These are phyloP conservation scores for Cyclophora punctaria DNA, from an alignment of 2,888 invertebrate species.

Conservation along the genomic window DNA sequence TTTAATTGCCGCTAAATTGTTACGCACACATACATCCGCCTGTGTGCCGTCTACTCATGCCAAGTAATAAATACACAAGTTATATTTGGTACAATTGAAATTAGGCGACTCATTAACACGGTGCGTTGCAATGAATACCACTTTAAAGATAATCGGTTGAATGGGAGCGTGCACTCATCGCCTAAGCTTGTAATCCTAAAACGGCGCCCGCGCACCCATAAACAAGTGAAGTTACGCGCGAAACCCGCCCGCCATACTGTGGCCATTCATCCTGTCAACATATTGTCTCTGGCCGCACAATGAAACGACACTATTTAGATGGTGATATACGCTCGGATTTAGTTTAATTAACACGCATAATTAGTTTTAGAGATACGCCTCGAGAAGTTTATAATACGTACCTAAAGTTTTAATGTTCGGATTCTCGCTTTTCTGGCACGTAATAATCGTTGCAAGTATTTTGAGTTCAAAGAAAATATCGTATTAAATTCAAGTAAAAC, in stretches of 20 bases:
- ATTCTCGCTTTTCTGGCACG: slow-evolving; percentile 31
- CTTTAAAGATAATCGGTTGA: slow-evolving; percentile 62
- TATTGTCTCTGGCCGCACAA: slow-evolving; percentile 67
- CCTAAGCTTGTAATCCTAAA: slow-evolving; percentile 67
- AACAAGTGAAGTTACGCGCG: slow-evolving; percentile 66
- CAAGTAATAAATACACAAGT: slow-evolving; percentile 68
- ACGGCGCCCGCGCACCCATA: slow-evolving; percentile 62
- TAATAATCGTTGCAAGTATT: slow-evolving; percentile 36
- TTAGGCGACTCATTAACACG: slow-evolving; percentile 68
- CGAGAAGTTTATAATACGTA: slow-evolving; percentile 38
- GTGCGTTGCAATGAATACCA: slow-evolving; percentile 46
- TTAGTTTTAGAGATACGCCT: slow-evolving; percentile 50
- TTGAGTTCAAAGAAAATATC: slow-evolving; percentile 41
- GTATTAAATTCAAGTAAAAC: slow-evolving; percentile 32
- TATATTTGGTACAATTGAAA: slow-evolving; percentile 73
- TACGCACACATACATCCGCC: slow-evolving; percentile 35
- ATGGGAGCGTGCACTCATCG: slow-evolving; percentile 65
- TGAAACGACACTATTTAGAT: slow-evolving; percentile 64
- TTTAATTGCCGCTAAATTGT: slow-evolving; percentile 67
- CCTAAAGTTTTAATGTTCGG: slow-evolving; percentile 28
- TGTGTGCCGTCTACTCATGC: slow-evolving; percentile 47
- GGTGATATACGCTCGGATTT: slow-evolving; percentile 61
- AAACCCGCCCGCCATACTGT: slow-evolving; percentile 62
- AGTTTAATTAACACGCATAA: slow-evolving; percentile 66
- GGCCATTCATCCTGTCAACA: slow-evolving; percentile 72